A percentile compares a stretch with the other conserved stretches of the same genome.
Evolutionary conservation across 2,888 invertebrate species (phyloP).

Genomic region (Pyrochroa serraticornis): DNA sequence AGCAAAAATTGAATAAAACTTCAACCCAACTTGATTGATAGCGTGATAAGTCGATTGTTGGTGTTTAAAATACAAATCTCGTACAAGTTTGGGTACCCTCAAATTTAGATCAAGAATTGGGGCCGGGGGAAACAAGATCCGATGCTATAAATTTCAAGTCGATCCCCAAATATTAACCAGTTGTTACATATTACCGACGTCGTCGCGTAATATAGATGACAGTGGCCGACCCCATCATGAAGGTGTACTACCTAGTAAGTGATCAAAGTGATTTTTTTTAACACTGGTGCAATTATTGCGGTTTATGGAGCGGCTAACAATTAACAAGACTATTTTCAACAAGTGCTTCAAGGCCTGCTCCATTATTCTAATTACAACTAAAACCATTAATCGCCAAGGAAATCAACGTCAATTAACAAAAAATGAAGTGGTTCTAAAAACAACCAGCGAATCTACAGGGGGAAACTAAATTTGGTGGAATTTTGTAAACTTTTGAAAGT

Average conservation of each 20-base stretch:
- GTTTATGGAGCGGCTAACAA: background rate
- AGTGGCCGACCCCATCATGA: constrained; percentile 26
- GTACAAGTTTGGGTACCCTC: constrained; percentile 5
- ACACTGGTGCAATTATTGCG: background rate
- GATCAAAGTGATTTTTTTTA: constrained; percentile 11
- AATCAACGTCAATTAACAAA: too few relatives aligned
- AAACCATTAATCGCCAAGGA: too few relatives aligned
- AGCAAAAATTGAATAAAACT: too few relatives aligned
- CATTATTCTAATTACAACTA: too few relatives aligned
- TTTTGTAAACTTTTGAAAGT: too few relatives aligned
- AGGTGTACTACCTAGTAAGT: constrained; percentile 28
- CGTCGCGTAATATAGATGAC: constrained; percentile 5
- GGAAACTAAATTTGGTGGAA: too few relatives aligned
- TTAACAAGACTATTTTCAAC: background rate
- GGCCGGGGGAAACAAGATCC: constrained; percentile 33
- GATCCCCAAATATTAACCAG: constrained; percentile 29
- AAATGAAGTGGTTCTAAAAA: too few relatives aligned
- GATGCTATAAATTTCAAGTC: constrained; percentile 34
- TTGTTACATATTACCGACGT: constrained; percentile 22
- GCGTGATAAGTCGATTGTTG: too few relatives aligned
- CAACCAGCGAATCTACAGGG: too few relatives aligned
- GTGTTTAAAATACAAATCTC: background rate
- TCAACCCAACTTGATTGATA: too few relatives aligned
- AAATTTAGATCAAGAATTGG: constrained; percentile 22
- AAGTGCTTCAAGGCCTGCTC: too few relatives aligned